phyloP scores from a whole-genome alignment of 2,888 invertebrate species.

The Caenorhabditis sp. region DNA sequence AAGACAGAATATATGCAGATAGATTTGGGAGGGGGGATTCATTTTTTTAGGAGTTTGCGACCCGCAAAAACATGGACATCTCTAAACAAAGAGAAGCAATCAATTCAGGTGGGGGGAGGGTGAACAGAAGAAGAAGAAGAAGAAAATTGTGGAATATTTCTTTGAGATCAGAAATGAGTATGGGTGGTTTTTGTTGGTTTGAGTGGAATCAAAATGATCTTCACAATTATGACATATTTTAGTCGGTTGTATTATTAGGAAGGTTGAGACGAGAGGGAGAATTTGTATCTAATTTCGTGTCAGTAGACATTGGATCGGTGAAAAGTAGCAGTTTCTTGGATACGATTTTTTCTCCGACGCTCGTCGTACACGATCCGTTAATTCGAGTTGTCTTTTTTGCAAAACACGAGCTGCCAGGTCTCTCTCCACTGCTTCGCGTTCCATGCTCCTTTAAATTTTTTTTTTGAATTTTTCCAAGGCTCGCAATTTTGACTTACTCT shows the following conservation, averaged over 20 bases:
- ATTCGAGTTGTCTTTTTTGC: conserved; percentile 25
- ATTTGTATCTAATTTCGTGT: conserved; percentile 35
- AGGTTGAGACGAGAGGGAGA: neutral
- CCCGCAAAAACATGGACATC: conserved; percentile 31
- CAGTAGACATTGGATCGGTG: conserved; percentile 63
- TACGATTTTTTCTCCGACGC: conserved; percentile 64
- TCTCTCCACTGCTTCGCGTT: conserved; percentile 52
- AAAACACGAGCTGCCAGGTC: conserved; percentile 45
- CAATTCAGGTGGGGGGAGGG: conserved; percentile 1
- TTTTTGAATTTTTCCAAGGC: neutral
- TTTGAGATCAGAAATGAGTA: neutral
- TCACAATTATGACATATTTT: conserved; percentile 39
- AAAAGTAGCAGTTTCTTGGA: conserved; percentile 64
- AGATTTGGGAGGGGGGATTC: conserved; percentile 11
- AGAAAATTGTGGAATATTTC: conserved; percentile 7
- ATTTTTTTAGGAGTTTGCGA: conserved; percentile 16
- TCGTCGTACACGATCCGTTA: conserved; percentile 47
- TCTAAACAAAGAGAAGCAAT: conserved; percentile 11
- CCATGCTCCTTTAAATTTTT: conserved; percentile 57
- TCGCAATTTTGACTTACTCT: conserved; percentile 34
- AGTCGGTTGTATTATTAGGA: neutral
- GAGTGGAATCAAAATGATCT: neutral
- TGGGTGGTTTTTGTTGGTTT: neutral
- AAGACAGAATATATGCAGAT: conserved; percentile 36
- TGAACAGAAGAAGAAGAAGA: conserved; percentile 4